Percentiles rank a stretch among this genome's conserved stretches.
Conservation (phyloP, 2,113 vertebrate species). For the Coreoperca whiteheadi region DNA sequence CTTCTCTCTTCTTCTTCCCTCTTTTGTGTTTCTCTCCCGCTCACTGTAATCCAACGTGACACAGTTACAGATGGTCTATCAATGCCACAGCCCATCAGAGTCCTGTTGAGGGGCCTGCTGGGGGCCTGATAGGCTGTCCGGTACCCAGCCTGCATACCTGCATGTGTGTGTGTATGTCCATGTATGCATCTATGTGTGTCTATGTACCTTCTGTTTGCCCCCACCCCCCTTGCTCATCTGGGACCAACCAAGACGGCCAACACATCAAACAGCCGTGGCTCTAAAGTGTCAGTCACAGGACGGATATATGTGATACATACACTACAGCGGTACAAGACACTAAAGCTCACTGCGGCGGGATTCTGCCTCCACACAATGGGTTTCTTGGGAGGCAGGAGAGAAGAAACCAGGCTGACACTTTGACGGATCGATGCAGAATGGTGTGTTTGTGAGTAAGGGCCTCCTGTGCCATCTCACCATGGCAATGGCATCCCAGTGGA, state of each 20-base stretch:
- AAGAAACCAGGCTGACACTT: conserved; percentile 60
- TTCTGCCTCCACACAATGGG: conserved; percentile 12
- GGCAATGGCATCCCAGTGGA: conserved; percentile 68
- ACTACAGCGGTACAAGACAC: background rate
- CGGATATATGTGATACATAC: conserved; percentile 24
- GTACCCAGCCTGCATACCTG: conserved; percentile 42
- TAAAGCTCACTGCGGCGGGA: conserved; percentile 4
- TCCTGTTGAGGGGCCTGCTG: conserved; percentile 81
- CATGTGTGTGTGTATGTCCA: background rate
- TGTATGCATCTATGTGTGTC: conserved; percentile 12
- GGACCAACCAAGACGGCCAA: conserved; percentile 51
- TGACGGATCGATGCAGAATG: conserved; percentile 63
- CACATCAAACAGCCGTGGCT: conserved; percentile 44
- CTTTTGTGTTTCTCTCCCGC: conserved; percentile 79
- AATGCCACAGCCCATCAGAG: conserved; percentile 86
- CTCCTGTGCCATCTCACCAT: conserved; percentile 56
- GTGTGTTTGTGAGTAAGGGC: conserved; percentile 50
- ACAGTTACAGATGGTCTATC: conserved; percentile 90
- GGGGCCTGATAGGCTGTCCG: conserved; percentile 82
- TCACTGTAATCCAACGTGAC: conserved; percentile 88
- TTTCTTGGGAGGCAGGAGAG: conserved; percentile 40
- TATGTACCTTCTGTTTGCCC: conserved; percentile 18
- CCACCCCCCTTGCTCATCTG: conserved; percentile 34
- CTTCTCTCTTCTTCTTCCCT: conserved; percentile 77
- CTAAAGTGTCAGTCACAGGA: conserved; percentile 46